Percentiles rank a stretch among this genome's conserved stretches.
Conservation (phyloP, 37 sponge, comb jelly and placozoan genomes). For the Agelas oroides region DNA sequence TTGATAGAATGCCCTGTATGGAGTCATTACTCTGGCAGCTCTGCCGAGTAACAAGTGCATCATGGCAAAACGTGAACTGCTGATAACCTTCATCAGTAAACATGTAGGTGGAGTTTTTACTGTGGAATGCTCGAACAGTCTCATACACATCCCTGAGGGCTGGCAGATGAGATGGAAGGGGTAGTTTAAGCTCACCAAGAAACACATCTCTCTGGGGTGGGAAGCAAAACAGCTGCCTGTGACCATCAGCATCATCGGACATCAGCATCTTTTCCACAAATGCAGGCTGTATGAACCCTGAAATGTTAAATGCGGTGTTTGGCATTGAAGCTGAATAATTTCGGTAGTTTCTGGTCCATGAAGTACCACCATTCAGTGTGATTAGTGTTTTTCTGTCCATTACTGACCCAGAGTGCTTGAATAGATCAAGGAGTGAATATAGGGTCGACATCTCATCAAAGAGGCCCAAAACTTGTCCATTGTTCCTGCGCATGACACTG, state of each 20-base stretch:
- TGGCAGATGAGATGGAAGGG: neutral
- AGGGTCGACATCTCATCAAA: slow-evolving; percentile 14
- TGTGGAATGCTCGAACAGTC: neutral
- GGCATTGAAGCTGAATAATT: neutral
- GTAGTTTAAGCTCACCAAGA: neutral
- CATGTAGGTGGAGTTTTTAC: too few species aligned
- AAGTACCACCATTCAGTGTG: neutral
- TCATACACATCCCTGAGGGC: neutral
- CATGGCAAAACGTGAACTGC: neutral
- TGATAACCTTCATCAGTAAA: neutral
- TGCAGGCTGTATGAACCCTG: slow-evolving; percentile 20
- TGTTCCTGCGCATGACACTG: neutral
- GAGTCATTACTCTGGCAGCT: neutral
- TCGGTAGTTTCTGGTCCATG: slow-evolving; percentile 17
- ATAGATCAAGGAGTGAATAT: slow-evolving; percentile 1
- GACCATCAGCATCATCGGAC: slow-evolving; percentile 10
- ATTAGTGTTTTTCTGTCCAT: too few species aligned
- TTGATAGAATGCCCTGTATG: slow-evolving; percentile 9
- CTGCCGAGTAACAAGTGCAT: neutral
- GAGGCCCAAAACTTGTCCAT: neutral
- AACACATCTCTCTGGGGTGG: slow-evolving; percentile 5
- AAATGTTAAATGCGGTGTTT: slow-evolving; percentile 10
- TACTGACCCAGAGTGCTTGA: neutral
- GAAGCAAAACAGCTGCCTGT: slow-evolving; percentile 2
- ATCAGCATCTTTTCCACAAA: neutral